Percentiles rank a stretch among this genome's conserved stretches.
These are phyloP conservation scores for Hybognathus amarus DNA, from an alignment of 2,797 vertebrate genomes.

Conservation along the genomic window DNA sequence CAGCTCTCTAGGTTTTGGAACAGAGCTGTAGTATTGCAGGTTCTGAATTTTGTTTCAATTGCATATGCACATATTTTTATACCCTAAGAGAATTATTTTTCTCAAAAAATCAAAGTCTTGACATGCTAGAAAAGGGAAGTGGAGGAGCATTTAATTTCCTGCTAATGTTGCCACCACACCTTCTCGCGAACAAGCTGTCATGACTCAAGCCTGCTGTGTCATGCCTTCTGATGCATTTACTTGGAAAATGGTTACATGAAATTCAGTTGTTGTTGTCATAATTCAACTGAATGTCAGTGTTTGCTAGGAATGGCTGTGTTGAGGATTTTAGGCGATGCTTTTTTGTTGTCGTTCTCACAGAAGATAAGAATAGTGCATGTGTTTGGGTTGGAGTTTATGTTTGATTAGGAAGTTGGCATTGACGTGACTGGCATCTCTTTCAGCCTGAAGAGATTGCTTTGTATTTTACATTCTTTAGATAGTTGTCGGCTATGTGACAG, in stretches of 20 bases:
- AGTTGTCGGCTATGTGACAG: neutral
- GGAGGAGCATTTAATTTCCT: slow-evolving; percentile 18
- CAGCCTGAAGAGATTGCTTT: neutral
- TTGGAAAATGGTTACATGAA: neutral
- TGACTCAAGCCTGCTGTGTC: slow-evolving; percentile 28
- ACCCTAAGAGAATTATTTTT: slow-evolving; percentile 13
- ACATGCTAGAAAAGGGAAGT: neutral
- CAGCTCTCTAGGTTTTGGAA: neutral
- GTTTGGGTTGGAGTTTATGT: slow-evolving; percentile 4
- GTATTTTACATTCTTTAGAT: neutral
- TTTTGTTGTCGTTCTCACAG: neutral
- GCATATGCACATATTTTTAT: neutral
- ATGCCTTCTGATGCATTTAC: slow-evolving; percentile 7
- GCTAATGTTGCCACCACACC: slow-evolving; percentile 16
- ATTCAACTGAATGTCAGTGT: neutral
- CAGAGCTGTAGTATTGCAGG: neutral
- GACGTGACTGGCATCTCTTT: slow-evolving; percentile 16
- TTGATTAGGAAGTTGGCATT: slow-evolving; percentile 6
- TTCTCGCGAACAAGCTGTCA: neutral
- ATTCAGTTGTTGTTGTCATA: neutral
- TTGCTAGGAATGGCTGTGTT: neutral
- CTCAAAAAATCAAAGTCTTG: neutral
- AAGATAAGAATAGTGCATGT: neutral
- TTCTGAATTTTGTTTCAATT: neutral
- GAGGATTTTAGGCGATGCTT: neutral